Percentiles rank a stretch among this genome's conserved stretches.
phyloP scores from a whole-genome alignment of 2,113 vertebrate species.

The Danionella cerebrum region DNA sequence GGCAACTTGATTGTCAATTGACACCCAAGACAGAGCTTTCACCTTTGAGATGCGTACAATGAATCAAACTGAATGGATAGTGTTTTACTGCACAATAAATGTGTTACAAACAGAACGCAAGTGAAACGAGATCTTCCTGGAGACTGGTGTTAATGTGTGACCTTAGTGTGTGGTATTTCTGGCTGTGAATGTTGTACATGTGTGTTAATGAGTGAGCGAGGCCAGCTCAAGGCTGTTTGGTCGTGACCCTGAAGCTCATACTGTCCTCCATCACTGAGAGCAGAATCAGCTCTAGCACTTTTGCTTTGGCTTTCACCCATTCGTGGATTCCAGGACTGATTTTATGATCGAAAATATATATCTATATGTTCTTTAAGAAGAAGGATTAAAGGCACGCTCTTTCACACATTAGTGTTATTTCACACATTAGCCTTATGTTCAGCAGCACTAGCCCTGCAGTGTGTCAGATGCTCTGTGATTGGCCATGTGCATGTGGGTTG shows the following conservation, averaged over 20 bases:
- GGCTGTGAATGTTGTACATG: neutral
- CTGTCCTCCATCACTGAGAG: neutral
- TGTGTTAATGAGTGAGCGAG: neutral
- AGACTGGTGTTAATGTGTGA: neutral
- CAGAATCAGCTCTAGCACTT: neutral
- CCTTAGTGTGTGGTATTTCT: neutral
- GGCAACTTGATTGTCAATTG: no score
- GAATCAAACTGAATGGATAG: no score
- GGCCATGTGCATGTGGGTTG: neutral
- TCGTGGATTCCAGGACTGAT: no score
- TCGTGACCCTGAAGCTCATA: neutral
- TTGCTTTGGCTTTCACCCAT: neutral
- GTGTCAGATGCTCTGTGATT: neutral
- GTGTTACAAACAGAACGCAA: no score
- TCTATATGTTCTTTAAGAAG: neutral
- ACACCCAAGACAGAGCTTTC: no score
- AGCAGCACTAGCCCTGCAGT: neutral
- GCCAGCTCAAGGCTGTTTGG: constrained; percentile 12
- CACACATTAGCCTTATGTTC: neutral
- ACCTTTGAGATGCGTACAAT: no score
- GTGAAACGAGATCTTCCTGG: no score
- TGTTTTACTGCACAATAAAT: no score
- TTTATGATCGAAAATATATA: no score
- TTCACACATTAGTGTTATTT: neutral
- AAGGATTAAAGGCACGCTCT: neutral